phyloP scores from a whole-genome alignment of 2,888 invertebrate species.

The Caenorhabditis panamensis region DNA sequence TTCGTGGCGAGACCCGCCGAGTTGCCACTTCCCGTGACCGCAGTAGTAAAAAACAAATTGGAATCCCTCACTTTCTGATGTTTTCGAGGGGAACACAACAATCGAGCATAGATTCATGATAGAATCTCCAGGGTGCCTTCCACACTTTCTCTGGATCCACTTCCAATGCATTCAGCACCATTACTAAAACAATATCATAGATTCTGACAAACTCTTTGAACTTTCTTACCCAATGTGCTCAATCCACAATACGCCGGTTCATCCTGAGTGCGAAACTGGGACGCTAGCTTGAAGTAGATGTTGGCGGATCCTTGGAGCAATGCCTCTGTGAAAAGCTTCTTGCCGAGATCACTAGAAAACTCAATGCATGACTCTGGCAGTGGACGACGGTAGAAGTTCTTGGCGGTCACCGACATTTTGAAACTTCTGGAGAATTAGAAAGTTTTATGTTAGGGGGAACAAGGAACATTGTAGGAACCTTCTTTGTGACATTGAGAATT shows the following conservation, averaged over 20 bases:
- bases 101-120: slow-evolving; percentile 83
- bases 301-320: slow-evolving; percentile 80
- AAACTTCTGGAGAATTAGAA: slow-evolving; percentile 26
- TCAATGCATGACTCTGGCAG: slow-evolving; percentile 81
- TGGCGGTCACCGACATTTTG: slow-evolving; percentile 72
- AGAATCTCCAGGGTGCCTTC: slow-evolving; percentile 82
- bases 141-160: slow-evolving; percentile 81
- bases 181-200: slow-evolving; percentile 68
- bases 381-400: slow-evolving; percentile 81
- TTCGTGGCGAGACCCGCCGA: too few relatives aligned
- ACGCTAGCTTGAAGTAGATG: slow-evolving; percentile 82
- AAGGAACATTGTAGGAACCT: slow-evolving; percentile 5
- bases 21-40: too few relatives aligned
- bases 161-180: slow-evolving; percentile 82
- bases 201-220: too few relatives aligned
- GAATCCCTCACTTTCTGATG: slow-evolving; percentile 68
- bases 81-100: slow-evolving; percentile 82
- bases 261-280: slow-evolving; percentile 82
- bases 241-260: slow-evolving; percentile 83
- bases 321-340: slow-evolving; percentile 81
- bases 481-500: slow-evolving; percentile 32
- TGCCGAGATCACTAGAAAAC: slow-evolving; percentile 81
- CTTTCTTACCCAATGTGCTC: slow-evolving; percentile 81
- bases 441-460: neutral
- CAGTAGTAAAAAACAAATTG: slow-evolving; percentile 39